Evolutionary conservation across 2,888 invertebrate species (phyloP).

Genomic region (Epirrhoe alternata): DNA sequence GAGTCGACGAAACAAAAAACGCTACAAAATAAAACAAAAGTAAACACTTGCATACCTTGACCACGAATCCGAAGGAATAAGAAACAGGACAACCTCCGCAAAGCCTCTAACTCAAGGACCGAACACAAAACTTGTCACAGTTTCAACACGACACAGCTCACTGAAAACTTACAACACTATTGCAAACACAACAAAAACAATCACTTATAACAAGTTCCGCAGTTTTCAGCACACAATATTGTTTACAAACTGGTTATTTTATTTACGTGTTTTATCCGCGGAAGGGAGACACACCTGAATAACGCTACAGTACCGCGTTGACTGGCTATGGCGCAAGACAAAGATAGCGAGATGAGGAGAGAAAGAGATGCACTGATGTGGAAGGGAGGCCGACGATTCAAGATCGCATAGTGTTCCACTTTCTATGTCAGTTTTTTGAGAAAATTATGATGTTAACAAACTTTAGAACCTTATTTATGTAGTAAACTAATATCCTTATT

Average conservation of each 20-base stretch:
- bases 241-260: conserved; percentile 58
- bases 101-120: conserved; percentile 81
- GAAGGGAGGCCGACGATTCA: conserved; percentile 77
- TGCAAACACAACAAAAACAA: conserved; percentile 43
- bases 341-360: conserved; percentile 69
- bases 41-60: conserved; percentile 61
- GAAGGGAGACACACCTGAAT: conserved; percentile 66
- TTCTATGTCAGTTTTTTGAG: conserved; percentile 48
- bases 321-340: conserved; percentile 74
- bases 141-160: conserved; percentile 65
- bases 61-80: conserved; percentile 64
- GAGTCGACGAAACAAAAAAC: conserved; percentile 14
- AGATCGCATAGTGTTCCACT: conserved; percentile 72
- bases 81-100: conserved; percentile 62
- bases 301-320: conserved; percentile 71
- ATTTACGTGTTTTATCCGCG: conserved; percentile 66
- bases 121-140: conserved; percentile 74
- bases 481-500: background rate
- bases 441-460: conserved; percentile 43
- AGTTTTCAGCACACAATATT: conserved; percentile 30
- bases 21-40: conserved; percentile 24
- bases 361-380: conserved; percentile 73
- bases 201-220: conserved; percentile 1
- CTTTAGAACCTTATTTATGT: conserved; percentile 16
- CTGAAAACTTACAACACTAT: conserved; percentile 37